These are phyloP conservation scores for Epinotia bilunana DNA, from an alignment of 2,888 invertebrate species.

Conservation along the genomic window DNA sequence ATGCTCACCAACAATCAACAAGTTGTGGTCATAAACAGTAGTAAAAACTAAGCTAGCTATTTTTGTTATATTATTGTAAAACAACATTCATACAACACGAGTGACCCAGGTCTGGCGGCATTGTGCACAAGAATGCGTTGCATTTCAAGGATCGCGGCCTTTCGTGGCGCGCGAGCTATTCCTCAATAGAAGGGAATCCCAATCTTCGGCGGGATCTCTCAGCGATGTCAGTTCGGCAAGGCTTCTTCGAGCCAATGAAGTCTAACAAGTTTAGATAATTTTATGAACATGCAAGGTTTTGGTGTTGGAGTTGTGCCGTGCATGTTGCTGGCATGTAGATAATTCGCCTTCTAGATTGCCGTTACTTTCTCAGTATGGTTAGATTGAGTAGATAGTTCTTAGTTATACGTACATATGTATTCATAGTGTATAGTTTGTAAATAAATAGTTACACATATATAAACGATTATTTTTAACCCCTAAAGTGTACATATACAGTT, in stretches of 20 bases:
- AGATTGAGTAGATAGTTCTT: neutral
- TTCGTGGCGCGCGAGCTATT: constrained; percentile 27
- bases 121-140: constrained; percentile 37
- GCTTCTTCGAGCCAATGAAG: constrained; percentile 31
- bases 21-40: neutral
- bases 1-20: neutral
- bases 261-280: constrained; percentile 35
- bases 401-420: neutral
- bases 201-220: constrained; percentile 39
- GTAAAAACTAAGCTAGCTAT: neutral
- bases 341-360: neutral
- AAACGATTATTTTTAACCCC: too few species aligned
- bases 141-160: constrained; percentile 35
- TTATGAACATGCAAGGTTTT: constrained; percentile 29
- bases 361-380: neutral
- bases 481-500: too few species aligned
- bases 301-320: constrained; percentile 2
- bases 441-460: too few species aligned
- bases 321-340: neutral
- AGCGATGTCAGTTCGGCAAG: constrained; percentile 34
- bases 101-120: constrained; percentile 15
- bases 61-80: neutral
- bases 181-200: constrained; percentile 44
- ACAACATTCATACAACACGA: constrained; percentile 4
- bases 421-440: too few species aligned